These are phyloP conservation scores for Chrysina gloriosa DNA, from an alignment of 2,888 invertebrate genomes.

Conservation along the genomic window DNA sequence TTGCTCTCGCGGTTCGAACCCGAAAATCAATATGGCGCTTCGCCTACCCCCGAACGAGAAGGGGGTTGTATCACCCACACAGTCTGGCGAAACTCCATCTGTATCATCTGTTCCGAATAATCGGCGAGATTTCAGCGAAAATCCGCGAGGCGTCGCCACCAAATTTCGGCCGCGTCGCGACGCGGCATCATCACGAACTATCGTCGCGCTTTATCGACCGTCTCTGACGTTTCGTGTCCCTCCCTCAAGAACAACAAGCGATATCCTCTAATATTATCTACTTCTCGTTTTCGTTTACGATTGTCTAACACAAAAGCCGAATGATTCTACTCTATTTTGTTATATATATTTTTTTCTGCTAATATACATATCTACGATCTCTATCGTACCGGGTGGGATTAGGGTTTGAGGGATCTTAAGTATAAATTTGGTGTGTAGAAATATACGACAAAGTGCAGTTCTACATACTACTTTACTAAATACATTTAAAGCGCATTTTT, in stretches of 20 bases:
- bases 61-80: not conserved
- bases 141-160: slow-evolving; percentile 12
- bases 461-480: slow-evolving; percentile 39
- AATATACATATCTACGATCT: no score
- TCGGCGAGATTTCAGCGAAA: not conserved
- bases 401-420: not conserved
- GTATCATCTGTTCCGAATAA: slow-evolving; percentile 2
- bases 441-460: slow-evolving; percentile 33
- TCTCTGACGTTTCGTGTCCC: slow-evolving; percentile 18
- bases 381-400: not conserved
- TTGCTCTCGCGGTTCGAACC: slow-evolving; percentile 4
- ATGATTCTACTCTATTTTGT: slow-evolving; percentile 1
- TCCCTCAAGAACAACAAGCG: slow-evolving; percentile 27
- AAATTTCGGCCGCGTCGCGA: not conserved
- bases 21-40: slow-evolving; percentile 2
- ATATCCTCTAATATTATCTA: not conserved
- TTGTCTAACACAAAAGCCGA: not conserved
- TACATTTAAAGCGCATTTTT: slow-evolving; percentile 38
- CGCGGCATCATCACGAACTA: slow-evolving; percentile 32
- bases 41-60: not conserved
- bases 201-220: slow-evolving; percentile 41
- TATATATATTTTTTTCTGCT: not conserved
- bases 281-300: not conserved
- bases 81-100: not conserved
- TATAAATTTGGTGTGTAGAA: slow-evolving; percentile 5